Evolutionary conservation across 2,113 vertebrate genomes (phyloP).

Genomic region (Chamaetylas fuelleborni): DNA sequence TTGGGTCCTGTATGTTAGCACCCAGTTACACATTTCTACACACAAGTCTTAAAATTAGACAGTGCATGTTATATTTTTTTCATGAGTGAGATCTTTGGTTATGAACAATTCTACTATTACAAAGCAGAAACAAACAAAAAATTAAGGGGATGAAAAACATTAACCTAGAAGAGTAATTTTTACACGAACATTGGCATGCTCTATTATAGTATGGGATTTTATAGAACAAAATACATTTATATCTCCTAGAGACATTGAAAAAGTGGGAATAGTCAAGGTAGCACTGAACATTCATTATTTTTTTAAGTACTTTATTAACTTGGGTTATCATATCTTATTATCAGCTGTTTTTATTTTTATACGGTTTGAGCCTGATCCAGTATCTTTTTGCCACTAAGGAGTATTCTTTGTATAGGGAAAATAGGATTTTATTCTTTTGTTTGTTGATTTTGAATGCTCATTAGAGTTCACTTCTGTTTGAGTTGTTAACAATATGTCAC

Average conservation of each 20-base stretch:
- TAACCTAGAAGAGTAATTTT: not conserved
- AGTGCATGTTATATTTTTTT: not conserved
- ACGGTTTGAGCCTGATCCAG: not conserved
- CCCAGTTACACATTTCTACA: not conserved
- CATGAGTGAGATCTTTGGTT: not conserved
- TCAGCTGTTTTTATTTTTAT: not conserved
- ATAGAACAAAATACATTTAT: not conserved
- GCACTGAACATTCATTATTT: not conserved
- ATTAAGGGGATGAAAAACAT: not conserved
- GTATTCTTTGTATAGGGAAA: not conserved
- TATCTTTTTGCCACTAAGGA: not conserved
- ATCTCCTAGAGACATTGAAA: not conserved
- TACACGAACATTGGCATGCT: not conserved
- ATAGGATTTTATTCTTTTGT: not conserved
- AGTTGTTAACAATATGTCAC: constrained; percentile 12
- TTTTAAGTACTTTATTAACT: not conserved
- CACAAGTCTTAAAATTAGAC: not conserved
- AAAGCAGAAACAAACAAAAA: not conserved
- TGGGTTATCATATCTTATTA: not conserved
- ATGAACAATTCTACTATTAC: not conserved
- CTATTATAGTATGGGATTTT: not conserved
- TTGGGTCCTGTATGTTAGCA: not conserved
- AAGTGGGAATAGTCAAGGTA: not conserved
- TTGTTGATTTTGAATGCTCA: constrained; percentile 11
- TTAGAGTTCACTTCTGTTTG: constrained; percentile 13